phyloP scores from a whole-genome alignment of 1,140 invertebrate species.

The Temnothorax nylanderi region DNA sequence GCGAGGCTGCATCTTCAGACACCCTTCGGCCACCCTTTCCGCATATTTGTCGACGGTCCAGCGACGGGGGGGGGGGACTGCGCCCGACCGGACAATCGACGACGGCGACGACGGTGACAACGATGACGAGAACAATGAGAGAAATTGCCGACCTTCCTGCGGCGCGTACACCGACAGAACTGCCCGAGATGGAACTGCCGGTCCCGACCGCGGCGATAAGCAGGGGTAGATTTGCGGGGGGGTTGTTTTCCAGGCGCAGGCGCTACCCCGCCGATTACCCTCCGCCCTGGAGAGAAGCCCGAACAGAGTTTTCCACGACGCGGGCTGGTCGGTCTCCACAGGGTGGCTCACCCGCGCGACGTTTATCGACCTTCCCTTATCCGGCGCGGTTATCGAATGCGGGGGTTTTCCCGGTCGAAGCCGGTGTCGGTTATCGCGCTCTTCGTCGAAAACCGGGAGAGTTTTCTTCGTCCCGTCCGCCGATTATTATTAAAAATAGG shows the following conservation, averaged over 20 bases:
- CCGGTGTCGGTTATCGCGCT: conserved; percentile 32
- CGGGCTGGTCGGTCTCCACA: conserved; percentile 38
- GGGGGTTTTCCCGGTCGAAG: neutral
- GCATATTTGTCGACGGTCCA: conserved; percentile 39
- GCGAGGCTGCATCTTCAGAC: conserved; percentile 54
- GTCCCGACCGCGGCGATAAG: conserved; percentile 49
- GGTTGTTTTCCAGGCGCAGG: conserved; percentile 15
- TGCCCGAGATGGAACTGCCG: conserved; percentile 53
- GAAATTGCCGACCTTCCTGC: neutral
- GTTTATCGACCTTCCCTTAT: conserved; percentile 60
- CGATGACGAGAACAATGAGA: conserved; percentile 34
- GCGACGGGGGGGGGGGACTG: neutral
- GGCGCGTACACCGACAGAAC: too few species aligned
- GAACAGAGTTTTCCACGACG: neutral
- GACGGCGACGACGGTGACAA: neutral
- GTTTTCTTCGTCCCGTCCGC: neutral
- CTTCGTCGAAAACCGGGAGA: conserved; percentile 20
- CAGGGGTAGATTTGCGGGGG: conserved; percentile 10
- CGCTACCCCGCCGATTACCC: conserved; percentile 11
- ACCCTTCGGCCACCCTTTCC: conserved; percentile 38
- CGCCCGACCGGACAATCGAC: neutral
- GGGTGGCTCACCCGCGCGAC: conserved; percentile 22
- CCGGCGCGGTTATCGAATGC: conserved; percentile 38
- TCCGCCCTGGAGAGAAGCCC: conserved; percentile 25
- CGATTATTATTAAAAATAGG: conserved; percentile 7